Evolutionary conservation across 2,797 vertebrate species (phyloP).

Genomic region (Sebastes cheni): DNA sequence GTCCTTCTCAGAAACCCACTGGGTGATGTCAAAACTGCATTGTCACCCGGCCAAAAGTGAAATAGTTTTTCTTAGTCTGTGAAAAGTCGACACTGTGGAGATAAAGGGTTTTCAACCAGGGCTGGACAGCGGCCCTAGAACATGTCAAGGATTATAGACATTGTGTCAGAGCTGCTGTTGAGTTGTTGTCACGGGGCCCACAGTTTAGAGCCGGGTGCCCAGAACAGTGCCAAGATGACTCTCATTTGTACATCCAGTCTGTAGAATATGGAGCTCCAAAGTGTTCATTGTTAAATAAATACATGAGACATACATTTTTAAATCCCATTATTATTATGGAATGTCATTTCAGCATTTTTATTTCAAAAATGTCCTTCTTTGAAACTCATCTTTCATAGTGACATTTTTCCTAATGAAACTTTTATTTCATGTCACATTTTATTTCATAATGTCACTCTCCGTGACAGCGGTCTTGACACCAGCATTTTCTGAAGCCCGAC

Average conservation of each 20-base stretch:
- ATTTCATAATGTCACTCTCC: conserved; percentile 4
- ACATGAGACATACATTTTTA: neutral
- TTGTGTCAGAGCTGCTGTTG: conserved; percentile 49
- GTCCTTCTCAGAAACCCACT: conserved; percentile 10
- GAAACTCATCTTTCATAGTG: neutral
- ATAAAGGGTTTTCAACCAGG: conserved; percentile 46
- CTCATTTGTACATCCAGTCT: conserved; percentile 12
- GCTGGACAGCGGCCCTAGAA: conserved; percentile 43
- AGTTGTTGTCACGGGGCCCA: conserved; percentile 27
- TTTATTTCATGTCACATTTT: conserved; percentile 3
- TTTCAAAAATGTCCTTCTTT: neutral
- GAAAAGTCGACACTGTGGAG: conserved; percentile 48
- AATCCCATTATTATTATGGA: neutral
- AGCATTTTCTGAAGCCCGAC: neutral
- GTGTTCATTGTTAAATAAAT: neutral
- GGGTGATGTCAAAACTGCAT: conserved; percentile 39
- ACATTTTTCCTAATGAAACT: neutral
- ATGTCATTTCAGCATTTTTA: neutral
- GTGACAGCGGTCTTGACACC: neutral
- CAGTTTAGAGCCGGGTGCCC: conserved; percentile 13
- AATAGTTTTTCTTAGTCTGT: conserved; percentile 37
- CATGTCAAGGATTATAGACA: conserved; percentile 57
- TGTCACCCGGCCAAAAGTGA: conserved; percentile 41
- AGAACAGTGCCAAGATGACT: conserved; percentile 3
- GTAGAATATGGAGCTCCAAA: neutral